Base-by-base conservation (phyloP, 2,113 vertebrate species). In the Leuciscus idus region DNA sequence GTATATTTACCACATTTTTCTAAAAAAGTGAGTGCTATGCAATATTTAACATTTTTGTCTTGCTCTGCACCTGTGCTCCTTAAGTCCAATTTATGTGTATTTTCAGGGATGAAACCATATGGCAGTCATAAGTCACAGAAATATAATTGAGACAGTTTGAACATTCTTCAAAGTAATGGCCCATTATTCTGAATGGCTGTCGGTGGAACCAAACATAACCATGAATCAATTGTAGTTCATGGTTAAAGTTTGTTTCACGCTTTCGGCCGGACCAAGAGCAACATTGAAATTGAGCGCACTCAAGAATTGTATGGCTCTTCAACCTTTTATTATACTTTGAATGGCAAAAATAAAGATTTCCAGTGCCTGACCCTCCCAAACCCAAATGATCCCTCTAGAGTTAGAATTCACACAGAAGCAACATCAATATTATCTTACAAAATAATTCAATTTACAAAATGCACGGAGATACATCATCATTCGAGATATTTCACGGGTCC, bases 361-460 rank as follows among this genome's bases (percentile, higher is more conserved):
- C 79, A 87, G 28, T 85, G 61, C 85, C 87, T 87, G n/a, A 26
- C 48, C 68, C 87, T 74, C 64, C 81, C 79, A 66, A 50, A 43
- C 73, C 59, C 26, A 50, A 81, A 57, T 72, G 64, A 78, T 43
- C 64, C 81, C 64, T 77, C 68, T 62, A 85, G 80, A 84, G 68
- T 50, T 46, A 83, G 55, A 77, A 78, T 74, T 77, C 87, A 84
- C 72, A 89, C 36, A 88, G 72, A 87, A 79, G 81, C 75, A 84
- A 86, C 88, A 85, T 86, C 48, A 92, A 93, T 91, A 92, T 84
- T 43, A 8, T 86, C 88, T 94, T 91, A 94, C 92, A 92, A 95
- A 93, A 93, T 89, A 84, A 94, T 91, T 93, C 90, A 91, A 89
- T 85, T 93, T 94, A 91, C 93, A 95, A 94, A 95, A 95, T 94